Evolutionary conservation across 2,888 invertebrate species (phyloP).

Genomic region (Chironomus tentans): DNA sequence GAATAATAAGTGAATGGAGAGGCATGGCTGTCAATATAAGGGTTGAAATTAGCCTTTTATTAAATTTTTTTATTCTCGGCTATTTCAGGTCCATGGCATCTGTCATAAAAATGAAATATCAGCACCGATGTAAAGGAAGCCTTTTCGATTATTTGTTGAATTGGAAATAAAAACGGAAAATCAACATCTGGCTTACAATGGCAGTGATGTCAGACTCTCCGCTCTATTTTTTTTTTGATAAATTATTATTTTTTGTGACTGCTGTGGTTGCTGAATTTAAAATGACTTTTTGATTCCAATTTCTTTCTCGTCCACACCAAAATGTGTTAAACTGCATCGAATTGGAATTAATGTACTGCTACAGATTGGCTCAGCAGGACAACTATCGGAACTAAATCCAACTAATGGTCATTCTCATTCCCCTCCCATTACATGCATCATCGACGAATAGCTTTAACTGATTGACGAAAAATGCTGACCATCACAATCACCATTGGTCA

Average conservation of each 20-base stretch:
- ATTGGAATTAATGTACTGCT: not conserved
- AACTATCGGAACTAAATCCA: not conserved
- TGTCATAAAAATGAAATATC: constrained; percentile 2
- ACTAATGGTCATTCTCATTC: not conserved
- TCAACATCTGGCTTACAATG: constrained; percentile 20
- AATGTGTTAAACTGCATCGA: constrained; percentile 19
- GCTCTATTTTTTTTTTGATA: constrained; percentile 9
- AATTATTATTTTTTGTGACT: constrained; percentile 5
- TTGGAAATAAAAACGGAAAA: constrained; percentile 11
- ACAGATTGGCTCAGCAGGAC: not conserved
- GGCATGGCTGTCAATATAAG: constrained; percentile 20
- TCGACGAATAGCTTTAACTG: not conserved
- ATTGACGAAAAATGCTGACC: not conserved
- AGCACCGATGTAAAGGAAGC: not conserved
- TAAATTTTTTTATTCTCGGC: not conserved
- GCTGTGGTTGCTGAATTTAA: constrained; percentile 1
- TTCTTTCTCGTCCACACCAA: not conserved
- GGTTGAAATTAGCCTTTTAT: constrained; percentile 22
- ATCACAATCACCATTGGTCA: constrained; percentile 23
- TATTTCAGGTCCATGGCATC: constrained; percentile 22
- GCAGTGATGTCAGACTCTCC: not conserved
- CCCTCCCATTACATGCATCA: not conserved
- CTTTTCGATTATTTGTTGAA: constrained; percentile 12
- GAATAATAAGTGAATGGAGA: not conserved
- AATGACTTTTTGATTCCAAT: not conserved